A percentile compares a stretch with the other conserved stretches of the same genome.
phyloP scores from a whole-genome alignment of 2,888 invertebrate species.

The Microctonus hyperodae region DNA sequence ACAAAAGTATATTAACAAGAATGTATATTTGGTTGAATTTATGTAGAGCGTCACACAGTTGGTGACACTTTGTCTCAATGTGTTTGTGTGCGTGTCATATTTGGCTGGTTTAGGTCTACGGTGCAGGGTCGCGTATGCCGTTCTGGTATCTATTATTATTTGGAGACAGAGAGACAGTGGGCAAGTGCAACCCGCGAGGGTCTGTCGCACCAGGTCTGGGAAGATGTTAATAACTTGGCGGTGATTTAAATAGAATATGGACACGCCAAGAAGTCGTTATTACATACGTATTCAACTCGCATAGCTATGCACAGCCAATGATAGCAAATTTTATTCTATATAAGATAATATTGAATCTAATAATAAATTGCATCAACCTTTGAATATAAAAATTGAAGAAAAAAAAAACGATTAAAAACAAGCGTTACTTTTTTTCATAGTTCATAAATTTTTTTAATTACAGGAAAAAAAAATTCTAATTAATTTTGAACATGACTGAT shows the following conservation, averaged over 20 bases:
- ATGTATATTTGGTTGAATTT: not conserved
- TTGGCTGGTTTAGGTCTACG: constrained; percentile 24
- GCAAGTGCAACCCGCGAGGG: constrained; percentile 30
- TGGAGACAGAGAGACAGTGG: constrained; percentile 26
- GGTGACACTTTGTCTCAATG: constrained; percentile 14
- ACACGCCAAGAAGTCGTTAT: constrained; percentile 24
- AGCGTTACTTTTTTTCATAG: too few species aligned
- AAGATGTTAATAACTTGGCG: constrained; percentile 46
- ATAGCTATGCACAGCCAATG: not conserved
- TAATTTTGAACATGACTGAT: too few species aligned
- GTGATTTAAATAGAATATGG: constrained; percentile 45
- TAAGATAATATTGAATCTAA: not conserved
- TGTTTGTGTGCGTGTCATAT: not conserved
- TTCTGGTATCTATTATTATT: constrained; percentile 35
- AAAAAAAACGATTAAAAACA: too few species aligned
- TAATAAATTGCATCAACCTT: too few species aligned
- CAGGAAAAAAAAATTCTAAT: too few species aligned
- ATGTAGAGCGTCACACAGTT: not conserved
- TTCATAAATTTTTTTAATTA: too few species aligned
- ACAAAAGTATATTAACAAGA: too few species aligned
- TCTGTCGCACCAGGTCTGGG: constrained; percentile 35
- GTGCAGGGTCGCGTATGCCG: constrained; percentile 30
- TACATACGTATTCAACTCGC: not conserved
- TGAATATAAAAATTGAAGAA: too few species aligned
- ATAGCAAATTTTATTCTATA: not conserved